A percentile compares a stretch with the other conserved stretches of the same genome.
These are phyloP conservation scores for Tragelaphus imberbis DNA, from an alignment of 2,113 vertebrate species.

Conservation along the genomic window DNA sequence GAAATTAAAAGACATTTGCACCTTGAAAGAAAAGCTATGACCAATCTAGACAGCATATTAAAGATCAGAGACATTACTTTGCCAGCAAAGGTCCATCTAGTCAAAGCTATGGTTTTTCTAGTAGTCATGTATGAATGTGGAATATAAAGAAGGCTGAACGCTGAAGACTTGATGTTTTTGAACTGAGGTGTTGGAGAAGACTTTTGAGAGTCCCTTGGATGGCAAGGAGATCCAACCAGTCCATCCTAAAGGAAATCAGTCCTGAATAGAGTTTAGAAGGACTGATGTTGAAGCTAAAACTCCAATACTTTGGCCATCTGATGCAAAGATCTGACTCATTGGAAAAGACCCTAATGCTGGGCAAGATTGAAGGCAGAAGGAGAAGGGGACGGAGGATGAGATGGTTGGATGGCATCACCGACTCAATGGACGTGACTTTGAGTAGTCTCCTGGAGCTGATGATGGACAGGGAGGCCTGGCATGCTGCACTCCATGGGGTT, in stretches of 20 bases:
- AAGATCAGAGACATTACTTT: neutral
- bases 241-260: neutral
- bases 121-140: neutral
- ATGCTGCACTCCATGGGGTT: neutral
- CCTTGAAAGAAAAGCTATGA: neutral
- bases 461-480: neutral
- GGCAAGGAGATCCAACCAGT: neutral
- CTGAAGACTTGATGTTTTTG: neutral
- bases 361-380: too few species aligned
- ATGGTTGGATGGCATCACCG: neutral
- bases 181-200: neutral
- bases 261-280: neutral
- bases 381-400: neutral
- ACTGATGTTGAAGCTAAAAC: neutral
- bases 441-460: neutral
- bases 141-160: rapidly evolving
- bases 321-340: neutral
- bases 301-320: neutral
- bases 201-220: neutral
- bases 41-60: neutral
- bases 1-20: neutral
- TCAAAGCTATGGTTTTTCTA: neutral
- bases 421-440: neutral
- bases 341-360: neutral
- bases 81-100: neutral